Conservation (phyloP, 30 jellyfish, hydroid and myxozoan species). For the Sanderia malayensis region DNA sequence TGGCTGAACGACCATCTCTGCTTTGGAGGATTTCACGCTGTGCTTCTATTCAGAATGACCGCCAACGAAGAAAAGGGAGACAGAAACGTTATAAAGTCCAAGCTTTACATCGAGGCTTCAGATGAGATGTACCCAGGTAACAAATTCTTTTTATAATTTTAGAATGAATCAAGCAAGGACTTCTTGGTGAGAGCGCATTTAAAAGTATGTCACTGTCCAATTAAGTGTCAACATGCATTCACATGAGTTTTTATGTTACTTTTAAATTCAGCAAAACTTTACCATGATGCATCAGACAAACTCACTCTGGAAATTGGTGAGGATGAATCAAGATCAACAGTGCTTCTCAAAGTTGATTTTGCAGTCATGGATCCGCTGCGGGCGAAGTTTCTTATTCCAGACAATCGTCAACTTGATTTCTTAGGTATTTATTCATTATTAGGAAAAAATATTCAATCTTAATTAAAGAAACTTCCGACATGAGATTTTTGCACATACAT, state of each 20-base stretch:
- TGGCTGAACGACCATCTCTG: neutral
- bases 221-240: neutral
- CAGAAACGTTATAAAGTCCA: neutral
- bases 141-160: neutral
- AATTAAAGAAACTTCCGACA: neutral
- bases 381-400: no score
- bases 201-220: no score
- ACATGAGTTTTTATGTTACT: no score
- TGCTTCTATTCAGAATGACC: neutral
- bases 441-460: neutral
- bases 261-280: constrained; percentile 10
- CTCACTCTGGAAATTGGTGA: constrained; percentile 31
- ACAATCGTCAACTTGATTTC: neutral
- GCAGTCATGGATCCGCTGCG: neutral
- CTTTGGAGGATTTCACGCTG: neutral
- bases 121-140: neutral
- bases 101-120: neutral
- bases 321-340: neutral
- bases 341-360: neutral
- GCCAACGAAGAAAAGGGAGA: neutral
- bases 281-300: constrained; percentile 39
- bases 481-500: neutral
- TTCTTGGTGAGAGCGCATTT: no score
- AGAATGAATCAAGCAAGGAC: no score
- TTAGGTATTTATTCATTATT: neutral